Conservation (phyloP, 2,113 vertebrate genomes). For the Hippocampus mohnikei region DNA sequence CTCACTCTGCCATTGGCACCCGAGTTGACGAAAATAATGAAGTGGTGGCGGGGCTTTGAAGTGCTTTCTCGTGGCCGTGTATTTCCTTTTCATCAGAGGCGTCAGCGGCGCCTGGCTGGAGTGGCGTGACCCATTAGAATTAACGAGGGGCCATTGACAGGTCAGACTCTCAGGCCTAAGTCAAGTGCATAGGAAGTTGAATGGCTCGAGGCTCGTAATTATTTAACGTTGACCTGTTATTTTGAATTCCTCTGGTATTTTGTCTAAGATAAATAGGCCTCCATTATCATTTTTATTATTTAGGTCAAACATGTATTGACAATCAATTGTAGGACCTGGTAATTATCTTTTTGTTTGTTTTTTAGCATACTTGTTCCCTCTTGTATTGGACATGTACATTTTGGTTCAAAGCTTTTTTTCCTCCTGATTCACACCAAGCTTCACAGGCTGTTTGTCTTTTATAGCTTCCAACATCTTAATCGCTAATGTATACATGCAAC, state of each 20-base stretch:
- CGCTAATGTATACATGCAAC: too few relatives aligned
- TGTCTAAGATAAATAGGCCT: too few relatives aligned
- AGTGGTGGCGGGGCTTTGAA: conserved; percentile 63
- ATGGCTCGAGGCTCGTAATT: background rate
- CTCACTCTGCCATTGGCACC: conserved; percentile 22
- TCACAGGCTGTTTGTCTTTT: too few relatives aligned
- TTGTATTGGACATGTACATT: too few relatives aligned
- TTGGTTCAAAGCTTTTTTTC: background rate
- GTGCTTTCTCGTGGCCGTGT: conserved; percentile 50
- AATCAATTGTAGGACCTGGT: too few relatives aligned
- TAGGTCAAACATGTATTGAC: too few relatives aligned
- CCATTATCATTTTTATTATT: too few relatives aligned
- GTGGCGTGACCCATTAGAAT: conserved; percentile 71
- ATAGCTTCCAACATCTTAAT: background rate
- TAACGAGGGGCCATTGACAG: conserved; percentile 65
- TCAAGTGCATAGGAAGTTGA: conserved; percentile 26
- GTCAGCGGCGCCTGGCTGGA: conserved; percentile 60
- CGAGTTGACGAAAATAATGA: conserved; percentile 57
- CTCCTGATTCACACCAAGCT: too few relatives aligned
- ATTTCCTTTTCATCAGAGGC: conserved; percentile 71
- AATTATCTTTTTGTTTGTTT: too few relatives aligned
- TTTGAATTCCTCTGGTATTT: too few relatives aligned
- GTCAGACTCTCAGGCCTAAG: conserved; percentile 51
- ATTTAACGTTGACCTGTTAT: background rate
- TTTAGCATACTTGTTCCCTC: too few relatives aligned